Evolutionary conservation across 2,888 invertebrate species (phyloP).

Genomic region (Pharmacophagus antenor): DNA sequence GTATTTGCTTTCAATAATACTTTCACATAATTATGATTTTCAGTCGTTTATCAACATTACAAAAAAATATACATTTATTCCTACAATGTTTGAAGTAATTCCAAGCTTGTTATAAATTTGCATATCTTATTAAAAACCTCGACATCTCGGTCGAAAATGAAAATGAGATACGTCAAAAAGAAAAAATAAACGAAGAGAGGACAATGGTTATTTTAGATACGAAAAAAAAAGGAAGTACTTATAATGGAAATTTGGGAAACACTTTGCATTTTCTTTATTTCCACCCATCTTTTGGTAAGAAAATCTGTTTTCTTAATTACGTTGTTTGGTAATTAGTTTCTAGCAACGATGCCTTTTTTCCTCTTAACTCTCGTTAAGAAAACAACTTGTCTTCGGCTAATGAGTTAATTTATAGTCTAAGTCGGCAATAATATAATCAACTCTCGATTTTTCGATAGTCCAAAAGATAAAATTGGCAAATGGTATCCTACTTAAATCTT

Average conservation of each 20-base stretch:
- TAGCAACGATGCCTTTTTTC: constrained; percentile 72
- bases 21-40: no score
- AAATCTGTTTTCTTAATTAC: constrained; percentile 81
- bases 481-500: no score
- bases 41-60: no score
- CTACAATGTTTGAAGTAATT: constrained; percentile 44
- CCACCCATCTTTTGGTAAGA: constrained; percentile 59
- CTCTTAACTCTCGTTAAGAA: constrained; percentile 56
- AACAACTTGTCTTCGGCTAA: constrained; percentile 73
- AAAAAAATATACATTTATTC: not conserved
- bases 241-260: constrained; percentile 78
- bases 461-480: no score
- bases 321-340: constrained; percentile 81
- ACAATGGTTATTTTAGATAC: constrained; percentile 77
- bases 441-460: no score
- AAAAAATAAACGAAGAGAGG: constrained; percentile 68
- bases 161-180: constrained; percentile 75
- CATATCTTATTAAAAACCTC: constrained; percentile 78
- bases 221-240: constrained; percentile 74
- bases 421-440: constrained; percentile 25
- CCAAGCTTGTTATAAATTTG: constrained; percentile 62
- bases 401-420: constrained; percentile 72
- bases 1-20: no score
- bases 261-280: constrained; percentile 79
- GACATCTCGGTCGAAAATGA: constrained; percentile 74